A percentile compares a stretch with the other conserved stretches of the same genome.
Conservation (phyloP, 1,140 invertebrate genomes). For the Sycophaga agraensis region DNA sequence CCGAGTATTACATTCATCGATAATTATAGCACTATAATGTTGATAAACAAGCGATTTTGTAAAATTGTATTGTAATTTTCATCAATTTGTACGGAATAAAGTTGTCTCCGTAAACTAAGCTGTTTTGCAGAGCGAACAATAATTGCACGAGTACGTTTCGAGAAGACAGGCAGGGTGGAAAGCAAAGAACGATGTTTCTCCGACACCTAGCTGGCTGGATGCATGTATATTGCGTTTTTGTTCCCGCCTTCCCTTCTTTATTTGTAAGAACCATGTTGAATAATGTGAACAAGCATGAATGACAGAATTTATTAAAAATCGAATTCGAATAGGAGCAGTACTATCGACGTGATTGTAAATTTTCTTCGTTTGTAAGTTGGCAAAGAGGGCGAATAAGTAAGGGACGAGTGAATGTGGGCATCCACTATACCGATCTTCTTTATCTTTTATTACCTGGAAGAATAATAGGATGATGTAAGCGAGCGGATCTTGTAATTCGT, state of each 20-base stretch:
- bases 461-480: background rate
- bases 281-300: slow-evolving; percentile 9
- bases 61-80: too few relatives aligned
- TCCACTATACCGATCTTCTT: background rate
- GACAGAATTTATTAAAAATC: background rate
- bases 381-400: slow-evolving; percentile 10
- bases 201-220: too few relatives aligned
- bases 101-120: too few relatives aligned
- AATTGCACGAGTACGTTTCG: too few relatives aligned
- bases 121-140: too few relatives aligned
- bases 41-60: too few relatives aligned
- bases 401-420: slow-evolving; percentile 1
- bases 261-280: background rate
- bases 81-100: too few relatives aligned
- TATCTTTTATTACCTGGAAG: background rate
- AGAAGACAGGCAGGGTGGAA: background rate
- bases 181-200: slow-evolving; percentile 7
- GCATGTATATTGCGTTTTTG: too few relatives aligned
- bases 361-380: slow-evolving; percentile 24
- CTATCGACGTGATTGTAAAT: slow-evolving; percentile 27
- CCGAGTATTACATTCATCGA: too few relatives aligned
- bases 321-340: slow-evolving; percentile 1
- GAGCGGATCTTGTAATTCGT: background rate
- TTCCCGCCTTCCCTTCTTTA: too few relatives aligned
- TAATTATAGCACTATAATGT: too few relatives aligned